A percentile compares a stretch with the other conserved stretches of the same genome.
Conservation (phyloP, 1,140 invertebrate genomes). For the Hetaerina americana region DNA sequence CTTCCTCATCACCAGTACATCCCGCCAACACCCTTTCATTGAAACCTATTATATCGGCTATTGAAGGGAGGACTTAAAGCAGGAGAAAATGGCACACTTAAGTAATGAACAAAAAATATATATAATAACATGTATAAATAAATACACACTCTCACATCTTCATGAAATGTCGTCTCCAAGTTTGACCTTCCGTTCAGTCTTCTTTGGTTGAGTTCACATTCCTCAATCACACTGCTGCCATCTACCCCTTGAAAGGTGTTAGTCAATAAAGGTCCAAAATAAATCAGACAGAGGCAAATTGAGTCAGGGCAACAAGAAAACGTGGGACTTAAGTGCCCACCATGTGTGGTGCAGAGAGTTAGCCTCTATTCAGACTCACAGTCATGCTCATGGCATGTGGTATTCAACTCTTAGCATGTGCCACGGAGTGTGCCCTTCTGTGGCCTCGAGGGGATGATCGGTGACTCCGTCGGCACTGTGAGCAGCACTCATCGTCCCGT, state of each 20-base stretch:
- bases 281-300: not conserved
- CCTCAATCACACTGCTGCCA: not conserved
- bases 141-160: not conserved
- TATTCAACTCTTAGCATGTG: not conserved
- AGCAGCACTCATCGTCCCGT: not conserved
- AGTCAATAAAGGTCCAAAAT: not conserved
- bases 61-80: not conserved
- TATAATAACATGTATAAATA: conserved; percentile 1
- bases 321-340: not conserved
- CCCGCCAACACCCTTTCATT: no score
- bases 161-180: not conserved
- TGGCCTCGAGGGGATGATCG: not conserved
- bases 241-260: not conserved
- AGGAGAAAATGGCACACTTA: not conserved
- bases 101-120: not conserved
- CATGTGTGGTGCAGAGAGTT: not conserved
- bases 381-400: not conserved
- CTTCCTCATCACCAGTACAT: not conserved
- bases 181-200: not conserved
- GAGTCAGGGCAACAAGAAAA: not conserved
- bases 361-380: not conserved
- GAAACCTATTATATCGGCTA: no score
- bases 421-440: not conserved
- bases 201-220: not conserved
- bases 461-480: not conserved